Percentiles rank a stretch among this genome's conserved stretches.
Conservation (phyloP, 2,888 invertebrate species). For the Eilema sororculum region DNA sequence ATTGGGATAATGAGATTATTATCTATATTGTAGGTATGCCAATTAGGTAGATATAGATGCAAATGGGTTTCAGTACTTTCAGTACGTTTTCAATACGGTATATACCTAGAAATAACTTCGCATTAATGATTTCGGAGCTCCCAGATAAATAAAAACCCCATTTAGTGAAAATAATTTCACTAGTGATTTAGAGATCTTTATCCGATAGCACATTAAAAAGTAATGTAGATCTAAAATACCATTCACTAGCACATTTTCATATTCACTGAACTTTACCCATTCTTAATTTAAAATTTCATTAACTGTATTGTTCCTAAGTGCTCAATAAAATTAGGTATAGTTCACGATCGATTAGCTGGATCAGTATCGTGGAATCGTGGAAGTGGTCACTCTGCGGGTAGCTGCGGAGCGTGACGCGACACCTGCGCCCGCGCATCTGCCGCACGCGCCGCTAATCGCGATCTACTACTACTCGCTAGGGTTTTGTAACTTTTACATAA, state of each 20-base stretch:
- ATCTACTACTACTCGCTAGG: conserved; percentile 26
- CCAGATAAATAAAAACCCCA: background rate
- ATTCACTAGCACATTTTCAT: background rate
- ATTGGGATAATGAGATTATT: background rate
- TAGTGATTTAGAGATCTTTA: background rate
- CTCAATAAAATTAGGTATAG: conserved; percentile 50
- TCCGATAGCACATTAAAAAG: background rate
- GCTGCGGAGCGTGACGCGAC: conserved; percentile 66
- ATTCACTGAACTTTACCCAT: background rate
- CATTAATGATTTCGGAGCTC: too few relatives aligned
- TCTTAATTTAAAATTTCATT: conserved; percentile 6
- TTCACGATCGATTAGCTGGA: conserved; percentile 56
- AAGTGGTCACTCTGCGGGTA: conserved; percentile 37
- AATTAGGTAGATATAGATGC: background rate
- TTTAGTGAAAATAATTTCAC: background rate
- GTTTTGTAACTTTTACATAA: background rate
- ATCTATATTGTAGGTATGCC: background rate
- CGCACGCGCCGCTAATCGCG: conserved; percentile 69
- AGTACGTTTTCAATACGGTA: too few relatives aligned
- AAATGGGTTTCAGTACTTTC: too few relatives aligned
- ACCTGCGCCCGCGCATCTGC: conserved; percentile 78
- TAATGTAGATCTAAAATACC: background rate
- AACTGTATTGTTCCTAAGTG: conserved; percentile 16
- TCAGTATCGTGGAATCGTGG: conserved; percentile 30
- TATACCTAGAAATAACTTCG: too few relatives aligned